Base-by-base conservation (phyloP, 2,797 vertebrate genomes). In the Poeciliopsis presidionis region DNA sequence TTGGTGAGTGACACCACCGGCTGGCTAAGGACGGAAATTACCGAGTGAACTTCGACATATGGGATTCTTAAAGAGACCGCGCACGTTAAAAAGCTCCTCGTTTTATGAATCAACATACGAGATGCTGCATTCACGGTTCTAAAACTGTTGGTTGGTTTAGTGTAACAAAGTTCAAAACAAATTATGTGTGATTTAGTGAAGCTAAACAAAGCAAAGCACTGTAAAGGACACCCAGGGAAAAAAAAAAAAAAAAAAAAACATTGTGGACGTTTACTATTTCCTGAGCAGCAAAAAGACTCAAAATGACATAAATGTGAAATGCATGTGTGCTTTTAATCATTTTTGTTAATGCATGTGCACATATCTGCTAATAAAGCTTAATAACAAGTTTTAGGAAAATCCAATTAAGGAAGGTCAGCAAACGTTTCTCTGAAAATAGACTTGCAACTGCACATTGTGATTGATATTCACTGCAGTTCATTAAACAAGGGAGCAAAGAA, bases 1-100 rank as follows among this genome's bases (percentile, higher is more conserved):
- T 83, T 89, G 93, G 93, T 96, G 95, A 96, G 86, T 95, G 95
- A 96, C 94, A 95, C 94, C 89, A 69, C 94, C 94, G 94, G 94
- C 94, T 94, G 93, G 77, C 59, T 65, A 33, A 3, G 28, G 81
- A 92, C 94, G 91, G 94, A 94, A 93, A 95, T 80, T 86, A 86
- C 90, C 87, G 88, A 86, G 72, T 79, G 22, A 36, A 63, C 70
- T 73, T 78, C 71, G 70, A 16, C 30, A 49, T 63, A 61, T 30
- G 6, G 1, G 36, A 76, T 14, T 78, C 76, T 61, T 61, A 78
- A 73, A 73, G 70, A 18, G 20, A 72, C 70, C 39, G 30, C 49
- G 8, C 46, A 22, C 16, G 9, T 33, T 45, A 20, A 45, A 20
- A 72, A 22, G 43, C 1, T n/a, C 65, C 20, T 41, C 9, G 1